Conservation (phyloP, 2,888 invertebrate species). For the Ellobium chinense region DNA sequence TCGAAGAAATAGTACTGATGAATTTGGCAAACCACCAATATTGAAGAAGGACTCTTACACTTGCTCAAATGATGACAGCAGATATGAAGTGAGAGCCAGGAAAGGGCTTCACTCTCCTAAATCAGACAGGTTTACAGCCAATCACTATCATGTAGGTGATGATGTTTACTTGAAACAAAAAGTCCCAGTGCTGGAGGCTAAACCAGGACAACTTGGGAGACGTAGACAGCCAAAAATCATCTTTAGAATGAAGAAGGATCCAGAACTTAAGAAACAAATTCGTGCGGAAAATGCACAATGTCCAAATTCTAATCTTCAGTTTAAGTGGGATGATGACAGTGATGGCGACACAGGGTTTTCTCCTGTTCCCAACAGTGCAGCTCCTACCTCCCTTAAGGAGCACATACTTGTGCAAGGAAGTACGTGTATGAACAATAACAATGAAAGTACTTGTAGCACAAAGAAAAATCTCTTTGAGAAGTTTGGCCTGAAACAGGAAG, state of each 20-base stretch:
- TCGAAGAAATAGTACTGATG: conserved; percentile 18
- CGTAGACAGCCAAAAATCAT: conserved; percentile 61
- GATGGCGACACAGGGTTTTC: conserved; percentile 38
- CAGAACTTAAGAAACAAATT: conserved; percentile 59
- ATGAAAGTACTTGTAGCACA: not conserved
- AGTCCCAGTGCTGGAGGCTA: not conserved
- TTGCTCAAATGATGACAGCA: not conserved
- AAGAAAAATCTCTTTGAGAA: not conserved
- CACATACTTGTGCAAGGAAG: not conserved
- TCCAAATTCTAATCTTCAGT: conserved; percentile 45
- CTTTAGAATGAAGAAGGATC: conserved; percentile 62
- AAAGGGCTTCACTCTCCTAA: conserved; percentile 4
- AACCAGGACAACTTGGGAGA: conserved; percentile 24
- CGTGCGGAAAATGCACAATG: conserved; percentile 46
- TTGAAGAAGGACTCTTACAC: conserved; percentile 20
- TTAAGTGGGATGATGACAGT: conserved; percentile 55
- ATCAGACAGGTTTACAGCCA: not conserved
- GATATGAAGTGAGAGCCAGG: conserved; percentile 6
- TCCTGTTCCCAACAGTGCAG: not conserved
- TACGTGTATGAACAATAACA: not conserved
- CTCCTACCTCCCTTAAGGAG: not conserved
- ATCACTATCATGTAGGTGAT: not conserved
- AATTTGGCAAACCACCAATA: conserved; percentile 38
- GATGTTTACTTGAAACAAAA: conserved; percentile 1
- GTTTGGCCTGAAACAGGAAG: not conserved